Evolutionary conservation across 1,140 invertebrate species (phyloP).

Genomic region (Caenorhabditis tropicalis): DNA sequence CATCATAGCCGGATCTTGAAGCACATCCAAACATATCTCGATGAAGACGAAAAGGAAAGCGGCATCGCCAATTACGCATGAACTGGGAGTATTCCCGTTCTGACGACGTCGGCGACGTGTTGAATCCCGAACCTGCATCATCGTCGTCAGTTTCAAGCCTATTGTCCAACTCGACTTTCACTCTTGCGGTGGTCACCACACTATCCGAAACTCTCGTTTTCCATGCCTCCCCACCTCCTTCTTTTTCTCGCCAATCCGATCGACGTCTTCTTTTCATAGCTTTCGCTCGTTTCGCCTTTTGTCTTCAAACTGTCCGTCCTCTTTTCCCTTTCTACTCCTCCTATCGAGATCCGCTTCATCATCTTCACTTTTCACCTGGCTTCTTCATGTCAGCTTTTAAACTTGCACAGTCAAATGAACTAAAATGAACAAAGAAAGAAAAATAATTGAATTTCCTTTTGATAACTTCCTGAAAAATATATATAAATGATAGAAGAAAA

Average conservation of each 20-base stretch:
- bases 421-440: neutral
- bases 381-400: neutral
- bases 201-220: slow-evolving; percentile 41
- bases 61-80: slow-evolving; percentile 28
- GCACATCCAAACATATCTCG: slow-evolving; percentile 33
- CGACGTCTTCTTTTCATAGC: neutral
- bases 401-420: neutral
- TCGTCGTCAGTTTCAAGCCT: slow-evolving; percentile 42
- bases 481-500: neutral
- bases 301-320: neutral
- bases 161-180: slow-evolving; percentile 38
- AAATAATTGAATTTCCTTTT: neutral
- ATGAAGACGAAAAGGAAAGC: slow-evolving; percentile 36
- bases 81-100: slow-evolving; percentile 12
- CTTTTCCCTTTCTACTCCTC: slow-evolving; percentile 22
- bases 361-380: slow-evolving; percentile 38
- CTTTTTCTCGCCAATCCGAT: neutral
- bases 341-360: slow-evolving; percentile 33
- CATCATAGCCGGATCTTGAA: slow-evolving; percentile 39
- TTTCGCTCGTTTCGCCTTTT: slow-evolving; percentile 31
- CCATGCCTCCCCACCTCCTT: neutral
- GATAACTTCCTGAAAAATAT: neutral
- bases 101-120: neutral
- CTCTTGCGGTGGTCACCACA: slow-evolving; percentile 40
- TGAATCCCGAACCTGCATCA: slow-evolving; percentile 36